phyloP scores from a whole-genome alignment of 2,797 vertebrate genomes.

The Orientallactaga sibirica region DNA sequence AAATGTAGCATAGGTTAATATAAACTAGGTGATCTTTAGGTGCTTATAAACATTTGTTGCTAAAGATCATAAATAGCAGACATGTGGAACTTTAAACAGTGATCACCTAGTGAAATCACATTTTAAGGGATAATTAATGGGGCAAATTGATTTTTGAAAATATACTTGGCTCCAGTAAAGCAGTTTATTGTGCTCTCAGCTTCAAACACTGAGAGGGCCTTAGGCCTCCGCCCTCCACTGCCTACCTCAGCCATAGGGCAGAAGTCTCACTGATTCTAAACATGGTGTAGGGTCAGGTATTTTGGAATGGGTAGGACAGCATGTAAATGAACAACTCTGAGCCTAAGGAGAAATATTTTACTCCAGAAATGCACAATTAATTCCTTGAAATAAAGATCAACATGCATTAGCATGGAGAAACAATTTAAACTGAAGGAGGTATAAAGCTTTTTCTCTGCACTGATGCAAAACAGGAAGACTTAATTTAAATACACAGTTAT shows the following conservation, averaged over 20 bases:
- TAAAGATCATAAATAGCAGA: background rate
- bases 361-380: background rate
- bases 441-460: conserved; percentile 34
- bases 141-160: background rate
- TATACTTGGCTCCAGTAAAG: background rate
- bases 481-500: conserved; percentile 59
- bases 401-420: background rate
- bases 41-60: background rate
- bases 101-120: background rate
- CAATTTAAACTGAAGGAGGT: background rate
- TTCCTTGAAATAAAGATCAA: conserved; percentile 53
- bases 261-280: background rate
- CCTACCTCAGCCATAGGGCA: background rate
- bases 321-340: background rate
- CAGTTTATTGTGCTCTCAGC: background rate
- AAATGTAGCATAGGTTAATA: background rate
- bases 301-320: background rate
- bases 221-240: background rate
- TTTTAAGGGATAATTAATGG: background rate
- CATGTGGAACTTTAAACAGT: background rate
- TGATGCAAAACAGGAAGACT: background rate
- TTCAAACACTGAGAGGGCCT: background rate
- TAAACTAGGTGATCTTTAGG: background rate
- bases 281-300: background rate
- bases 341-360: background rate